phyloP scores from a whole-genome alignment of 2,888 invertebrate species.

The Polymixis lichenea region DNA sequence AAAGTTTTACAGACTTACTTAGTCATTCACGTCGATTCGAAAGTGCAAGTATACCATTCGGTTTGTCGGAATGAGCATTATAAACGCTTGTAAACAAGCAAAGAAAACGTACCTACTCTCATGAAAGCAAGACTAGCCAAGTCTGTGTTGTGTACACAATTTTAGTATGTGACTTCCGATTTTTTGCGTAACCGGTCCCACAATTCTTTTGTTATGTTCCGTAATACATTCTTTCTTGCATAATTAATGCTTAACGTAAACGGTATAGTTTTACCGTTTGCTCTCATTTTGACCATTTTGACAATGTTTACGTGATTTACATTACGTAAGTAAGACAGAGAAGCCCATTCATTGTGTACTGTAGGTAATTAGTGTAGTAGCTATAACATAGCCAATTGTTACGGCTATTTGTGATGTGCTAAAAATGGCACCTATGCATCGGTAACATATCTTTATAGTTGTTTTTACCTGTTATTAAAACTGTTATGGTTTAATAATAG shows the following conservation, averaged over 20 bases:
- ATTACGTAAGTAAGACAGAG: conserved; percentile 52
- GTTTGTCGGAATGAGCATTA: conserved; percentile 59
- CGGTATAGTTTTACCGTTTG: conserved; percentile 57
- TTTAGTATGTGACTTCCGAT: conserved; percentile 59
- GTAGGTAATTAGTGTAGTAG: conserved; percentile 27
- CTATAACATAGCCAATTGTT: conserved; percentile 13
- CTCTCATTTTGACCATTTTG: conserved; percentile 51
- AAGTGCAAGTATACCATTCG: conserved; percentile 82
- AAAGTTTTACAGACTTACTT: conserved; percentile 79
- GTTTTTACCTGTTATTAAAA: conserved; percentile 24
- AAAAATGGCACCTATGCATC: conserved; percentile 25
- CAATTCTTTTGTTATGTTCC: conserved; percentile 62
- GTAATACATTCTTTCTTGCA: conserved; percentile 66
- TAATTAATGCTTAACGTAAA: conserved; percentile 63
- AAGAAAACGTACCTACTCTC: conserved; percentile 35
- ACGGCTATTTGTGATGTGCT: conserved; percentile 20
- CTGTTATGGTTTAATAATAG: conserved; percentile 11
- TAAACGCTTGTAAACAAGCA: conserved; percentile 59
- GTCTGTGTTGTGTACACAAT: neutral
- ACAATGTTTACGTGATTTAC: conserved; percentile 51
- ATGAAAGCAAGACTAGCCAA: conserved; percentile 22
- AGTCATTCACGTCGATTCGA: conserved; percentile 80
- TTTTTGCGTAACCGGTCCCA: conserved; percentile 64
- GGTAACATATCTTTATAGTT: neutral
- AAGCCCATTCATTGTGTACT: conserved; percentile 15